These are phyloP conservation scores for Parazoanthus atlanticus DNA, from an alignment of 92 coral and sea anemone species.

Conservation along the genomic window DNA sequence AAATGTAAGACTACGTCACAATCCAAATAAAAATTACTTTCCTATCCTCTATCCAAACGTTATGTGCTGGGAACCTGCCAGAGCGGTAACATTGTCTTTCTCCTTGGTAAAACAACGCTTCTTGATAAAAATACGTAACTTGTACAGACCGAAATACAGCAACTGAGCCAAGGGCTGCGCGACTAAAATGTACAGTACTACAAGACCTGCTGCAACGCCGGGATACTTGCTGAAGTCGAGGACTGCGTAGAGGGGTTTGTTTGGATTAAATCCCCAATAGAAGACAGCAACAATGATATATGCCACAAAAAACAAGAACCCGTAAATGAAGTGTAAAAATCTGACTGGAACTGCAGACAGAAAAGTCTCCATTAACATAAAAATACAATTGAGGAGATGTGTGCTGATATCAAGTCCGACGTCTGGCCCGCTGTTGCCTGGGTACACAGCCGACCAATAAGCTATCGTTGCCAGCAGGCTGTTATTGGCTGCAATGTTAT, in stretches of 20 bases:
- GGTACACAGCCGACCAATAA: conserved; percentile 52
- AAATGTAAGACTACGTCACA: no score
- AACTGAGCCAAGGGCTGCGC: conserved; percentile 80
- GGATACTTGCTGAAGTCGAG: conserved; percentile 74
- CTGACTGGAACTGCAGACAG: conserved; percentile 80
- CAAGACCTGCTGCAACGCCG: conserved; percentile 49
- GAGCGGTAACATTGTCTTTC: conserved; percentile 1
- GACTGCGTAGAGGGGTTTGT: conserved; percentile 59
- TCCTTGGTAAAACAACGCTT: conserved; percentile 8
- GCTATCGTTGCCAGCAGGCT: conserved; percentile 57
- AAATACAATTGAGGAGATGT: conserved; percentile 66
- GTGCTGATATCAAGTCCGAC: conserved; percentile 75
- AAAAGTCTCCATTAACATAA: conserved; percentile 62
- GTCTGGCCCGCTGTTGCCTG: conserved; percentile 33
- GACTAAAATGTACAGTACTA: conserved; percentile 61
- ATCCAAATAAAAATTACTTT: no score
- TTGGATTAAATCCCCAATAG: conserved; percentile 79
- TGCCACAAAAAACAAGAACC: conserved; percentile 62
- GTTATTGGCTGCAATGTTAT: conserved; percentile 74
- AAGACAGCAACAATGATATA: conserved; percentile 74
- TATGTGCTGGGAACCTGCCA: conserved; percentile 37
- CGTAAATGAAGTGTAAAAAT: conserved; percentile 73
- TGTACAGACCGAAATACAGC: conserved; percentile 64
- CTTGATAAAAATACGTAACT: conserved; percentile 49
- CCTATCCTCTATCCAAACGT: conserved; percentile 20